These are phyloP conservation scores for Notocelia uddmanniana DNA, from an alignment of 2,888 invertebrate genomes.

Conservation along the genomic window DNA sequence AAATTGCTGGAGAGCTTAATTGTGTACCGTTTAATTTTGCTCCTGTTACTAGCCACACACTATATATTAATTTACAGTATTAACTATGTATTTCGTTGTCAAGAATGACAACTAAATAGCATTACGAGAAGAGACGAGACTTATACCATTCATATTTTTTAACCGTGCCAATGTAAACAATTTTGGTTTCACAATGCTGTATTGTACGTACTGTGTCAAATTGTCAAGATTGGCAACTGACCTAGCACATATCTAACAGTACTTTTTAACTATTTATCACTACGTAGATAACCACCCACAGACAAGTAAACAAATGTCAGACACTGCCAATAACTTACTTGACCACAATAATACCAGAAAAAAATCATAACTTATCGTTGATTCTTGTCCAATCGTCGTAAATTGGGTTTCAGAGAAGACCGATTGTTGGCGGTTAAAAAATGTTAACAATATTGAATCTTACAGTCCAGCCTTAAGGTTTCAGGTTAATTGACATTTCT, in stretches of 20 bases:
- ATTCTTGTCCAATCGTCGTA: slow-evolving; percentile 6
- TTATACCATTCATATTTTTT: no score
- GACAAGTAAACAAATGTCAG: not conserved
- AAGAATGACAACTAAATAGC: no score
- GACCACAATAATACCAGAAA: not conserved
- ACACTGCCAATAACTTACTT: slow-evolving; percentile 11
- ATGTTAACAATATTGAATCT: not conserved
- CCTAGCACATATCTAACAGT: not conserved
- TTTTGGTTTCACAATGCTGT: no score
- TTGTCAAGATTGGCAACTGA: not conserved
- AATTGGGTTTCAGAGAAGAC: not conserved
- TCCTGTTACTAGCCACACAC: no score
- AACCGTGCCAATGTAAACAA: no score
- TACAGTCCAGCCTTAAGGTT: not conserved
- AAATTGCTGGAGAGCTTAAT: no score
- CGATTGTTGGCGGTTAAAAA: not conserved
- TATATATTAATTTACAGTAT: no score
- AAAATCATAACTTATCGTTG: slow-evolving; percentile 12
- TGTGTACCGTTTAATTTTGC: no score
- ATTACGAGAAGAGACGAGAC: no score
- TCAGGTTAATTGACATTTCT: not conserved
- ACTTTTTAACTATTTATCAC: not conserved
- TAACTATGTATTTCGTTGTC: no score
- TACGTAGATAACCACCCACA: slow-evolving; percentile 3
- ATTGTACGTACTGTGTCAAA: not conserved